Evolutionary conservation across 92 coral and sea anemone species (phyloP), one percentile per base, ranked within the genome.

Genomic region (Porites divaricata): DNA sequence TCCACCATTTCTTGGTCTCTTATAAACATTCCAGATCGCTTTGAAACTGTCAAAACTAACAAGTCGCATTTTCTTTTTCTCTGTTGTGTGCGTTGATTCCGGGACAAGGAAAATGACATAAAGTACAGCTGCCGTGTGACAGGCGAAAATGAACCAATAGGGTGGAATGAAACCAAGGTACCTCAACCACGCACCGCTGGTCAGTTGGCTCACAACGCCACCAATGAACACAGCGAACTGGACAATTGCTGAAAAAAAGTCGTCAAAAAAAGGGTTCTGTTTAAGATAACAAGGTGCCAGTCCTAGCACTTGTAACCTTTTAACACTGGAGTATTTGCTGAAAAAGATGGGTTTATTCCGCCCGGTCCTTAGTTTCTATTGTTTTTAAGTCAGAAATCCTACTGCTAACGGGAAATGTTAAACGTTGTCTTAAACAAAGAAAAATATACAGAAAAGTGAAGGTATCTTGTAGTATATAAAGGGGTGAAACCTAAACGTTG

Each of bases 121-220:
- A 57, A 94, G 77, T 45, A 72, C 73, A 24, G 81, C 80, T 49
- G 84, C 86, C 52, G 87, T 17, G 85, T 89, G 84, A 74, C 95
- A 94, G 35, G 98, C 93, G 22, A 91, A 28, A 50, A 94, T 89
- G 71, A 91, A 94, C 98, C 98, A 94, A 41, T 89, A 94, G 1
- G 98, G 98, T 16, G 93, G 87, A 28, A 87, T 91, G 90, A 94
- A 94, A 16, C 93, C 93, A 67, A 86, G 84, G 25, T 41, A 80
- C 59, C 72, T 83, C 17, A 94, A 74, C 95, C 95, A 94, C 10
- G 83, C 75, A 68, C 98, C 98, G 75, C 95, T 94, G 80, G 98
- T 89, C 82, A 91, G 11, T 66, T 94, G 98, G 83, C 98, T 94
- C 62, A 94, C 83, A 19, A 92, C 90, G 4, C 98, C 98, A 21